These are phyloP conservation scores for Hemiprocne comata DNA, from an alignment of 2,113 vertebrate species.

Conservation along the genomic window DNA sequence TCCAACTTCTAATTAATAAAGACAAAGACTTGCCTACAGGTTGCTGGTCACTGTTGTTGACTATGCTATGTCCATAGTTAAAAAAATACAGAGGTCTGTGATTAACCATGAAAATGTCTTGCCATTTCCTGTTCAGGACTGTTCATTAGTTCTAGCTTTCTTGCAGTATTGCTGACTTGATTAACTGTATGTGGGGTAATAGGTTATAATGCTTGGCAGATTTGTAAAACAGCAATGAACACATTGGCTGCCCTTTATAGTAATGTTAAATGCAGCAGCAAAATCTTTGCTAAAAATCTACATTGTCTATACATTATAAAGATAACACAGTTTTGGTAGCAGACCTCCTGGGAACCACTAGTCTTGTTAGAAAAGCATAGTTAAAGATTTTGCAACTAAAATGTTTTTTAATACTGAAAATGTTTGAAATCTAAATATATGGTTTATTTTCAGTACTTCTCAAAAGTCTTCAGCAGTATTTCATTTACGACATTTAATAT, in stretches of 20 bases:
- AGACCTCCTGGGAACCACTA: not conserved
- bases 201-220: not conserved
- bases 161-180: not conserved
- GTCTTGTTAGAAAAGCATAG: not conserved
- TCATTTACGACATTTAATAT: not conserved
- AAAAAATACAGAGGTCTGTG: not conserved
- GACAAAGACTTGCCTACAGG: not conserved
- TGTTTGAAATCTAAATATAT: not conserved
- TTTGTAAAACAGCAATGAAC: not conserved
- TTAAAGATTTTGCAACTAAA: not conserved
- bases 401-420: not conserved
- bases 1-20: not conserved
- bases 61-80: not conserved
- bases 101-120: not conserved
- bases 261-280: not conserved
- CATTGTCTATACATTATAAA: not conserved
- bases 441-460: not conserved
- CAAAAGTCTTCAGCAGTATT: not conserved
- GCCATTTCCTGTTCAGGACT: not conserved
- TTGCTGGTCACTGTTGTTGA: accelerated
- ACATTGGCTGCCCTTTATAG: not conserved
- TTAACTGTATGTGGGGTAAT: not conserved
- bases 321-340: not conserved
- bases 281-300: not conserved
- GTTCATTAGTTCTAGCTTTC: not conserved